Evolutionary conservation across 2,113 vertebrate genomes (phyloP).

Genomic region (Hylia prasina): DNA sequence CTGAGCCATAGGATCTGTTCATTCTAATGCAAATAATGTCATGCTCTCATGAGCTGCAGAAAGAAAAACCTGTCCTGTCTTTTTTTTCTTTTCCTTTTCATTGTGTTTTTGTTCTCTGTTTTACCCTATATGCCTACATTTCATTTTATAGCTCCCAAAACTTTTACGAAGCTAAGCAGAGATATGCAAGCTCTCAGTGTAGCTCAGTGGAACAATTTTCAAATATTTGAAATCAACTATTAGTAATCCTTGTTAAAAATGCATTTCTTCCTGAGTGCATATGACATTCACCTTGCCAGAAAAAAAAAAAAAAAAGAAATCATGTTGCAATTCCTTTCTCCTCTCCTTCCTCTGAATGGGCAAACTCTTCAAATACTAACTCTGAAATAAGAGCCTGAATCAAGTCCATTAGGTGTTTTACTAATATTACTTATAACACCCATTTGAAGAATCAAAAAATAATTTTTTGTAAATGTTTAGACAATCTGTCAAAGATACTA

Average conservation of each 20-base stretch:
- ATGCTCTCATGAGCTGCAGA: not conserved
- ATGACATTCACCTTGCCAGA: not conserved
- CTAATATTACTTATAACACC: not conserved
- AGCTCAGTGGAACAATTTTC: not conserved
- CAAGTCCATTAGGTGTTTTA: not conserved
- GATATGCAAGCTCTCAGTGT: not conserved
- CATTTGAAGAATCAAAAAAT: not conserved
- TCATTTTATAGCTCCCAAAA: not conserved
- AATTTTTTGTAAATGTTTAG: not conserved
- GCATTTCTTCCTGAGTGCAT: not conserved
- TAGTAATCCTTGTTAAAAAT: not conserved
- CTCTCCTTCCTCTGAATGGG: not conserved
- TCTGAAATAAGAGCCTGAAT: not conserved
- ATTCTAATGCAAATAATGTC: not conserved
- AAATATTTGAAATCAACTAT: not conserved
- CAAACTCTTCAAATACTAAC: not conserved
- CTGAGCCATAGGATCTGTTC: slow-evolving; percentile 33
- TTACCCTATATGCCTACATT: not conserved
- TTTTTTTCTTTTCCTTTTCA: not conserved
- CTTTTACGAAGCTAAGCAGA: not conserved
- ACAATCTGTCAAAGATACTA: not conserved
- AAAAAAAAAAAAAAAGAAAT: not conserved
- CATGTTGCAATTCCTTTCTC: not conserved
- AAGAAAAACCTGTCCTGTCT: not conserved
- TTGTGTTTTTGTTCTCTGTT: not conserved